Evolutionary conservation across 2,113 vertebrate genomes (phyloP).

Genomic region (Camelus bactrianus): DNA sequence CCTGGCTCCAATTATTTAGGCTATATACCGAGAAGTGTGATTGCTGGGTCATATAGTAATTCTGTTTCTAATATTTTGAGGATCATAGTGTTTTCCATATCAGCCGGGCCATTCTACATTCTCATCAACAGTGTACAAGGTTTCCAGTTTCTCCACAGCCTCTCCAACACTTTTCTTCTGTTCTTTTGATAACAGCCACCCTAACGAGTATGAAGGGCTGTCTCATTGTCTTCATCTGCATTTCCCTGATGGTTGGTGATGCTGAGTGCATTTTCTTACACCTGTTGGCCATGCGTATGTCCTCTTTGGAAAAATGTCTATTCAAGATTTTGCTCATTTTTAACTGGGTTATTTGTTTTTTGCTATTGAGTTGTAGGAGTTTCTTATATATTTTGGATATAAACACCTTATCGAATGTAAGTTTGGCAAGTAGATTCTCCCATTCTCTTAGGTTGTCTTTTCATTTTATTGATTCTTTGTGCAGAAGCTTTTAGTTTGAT

Average conservation of each 20-base stretch:
- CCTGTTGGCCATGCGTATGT: background rate
- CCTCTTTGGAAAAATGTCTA: background rate
- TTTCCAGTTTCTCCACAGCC: background rate
- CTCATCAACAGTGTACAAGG: background rate
- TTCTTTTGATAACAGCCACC: background rate
- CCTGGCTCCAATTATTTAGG: background rate
- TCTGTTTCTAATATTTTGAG: background rate
- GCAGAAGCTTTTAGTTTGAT: background rate
- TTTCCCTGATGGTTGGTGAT: background rate
- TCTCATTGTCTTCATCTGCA: background rate
- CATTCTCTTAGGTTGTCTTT: background rate
- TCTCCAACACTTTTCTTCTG: background rate
- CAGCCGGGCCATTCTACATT: background rate
- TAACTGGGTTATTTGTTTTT: background rate
- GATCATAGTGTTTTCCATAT: background rate
- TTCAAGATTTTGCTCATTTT: background rate
- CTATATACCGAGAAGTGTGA: background rate
- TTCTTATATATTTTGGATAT: background rate
- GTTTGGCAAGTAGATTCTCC: background rate
- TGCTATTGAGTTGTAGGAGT: background rate
- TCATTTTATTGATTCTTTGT: background rate
- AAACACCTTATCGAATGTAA: background rate
- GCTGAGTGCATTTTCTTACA: background rate
- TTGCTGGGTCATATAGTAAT: background rate
- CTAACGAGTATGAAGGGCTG: background rate